Conservation (phyloP, 1,140 invertebrate genomes). For the Trinorchestia longiramus region DNA sequence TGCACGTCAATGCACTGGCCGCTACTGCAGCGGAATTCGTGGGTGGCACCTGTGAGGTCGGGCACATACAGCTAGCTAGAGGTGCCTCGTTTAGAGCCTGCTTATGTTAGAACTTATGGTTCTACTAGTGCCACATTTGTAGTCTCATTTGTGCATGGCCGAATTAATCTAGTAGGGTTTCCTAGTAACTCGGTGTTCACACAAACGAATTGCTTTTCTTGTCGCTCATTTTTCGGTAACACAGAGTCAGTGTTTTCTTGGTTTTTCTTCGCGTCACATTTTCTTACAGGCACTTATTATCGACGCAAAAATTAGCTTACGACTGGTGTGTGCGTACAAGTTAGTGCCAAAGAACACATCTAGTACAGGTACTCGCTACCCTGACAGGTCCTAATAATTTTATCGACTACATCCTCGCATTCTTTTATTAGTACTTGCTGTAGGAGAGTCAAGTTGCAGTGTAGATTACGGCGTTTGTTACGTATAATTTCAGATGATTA, state of each 20-base stretch:
- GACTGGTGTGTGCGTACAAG: background rate
- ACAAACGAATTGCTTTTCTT: background rate
- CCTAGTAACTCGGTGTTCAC: background rate
- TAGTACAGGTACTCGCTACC: background rate
- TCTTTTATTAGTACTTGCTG: background rate
- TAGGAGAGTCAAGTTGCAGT: background rate
- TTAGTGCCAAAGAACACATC: background rate
- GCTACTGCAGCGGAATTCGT: conserved; percentile 73
- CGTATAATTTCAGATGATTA: background rate
- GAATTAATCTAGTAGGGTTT: background rate
- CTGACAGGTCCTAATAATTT: background rate
- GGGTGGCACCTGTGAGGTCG: conserved; percentile 55
- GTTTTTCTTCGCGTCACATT: background rate
- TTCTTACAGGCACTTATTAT: background rate
- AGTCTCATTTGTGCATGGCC: background rate
- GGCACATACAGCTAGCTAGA: conserved; percentile 4
- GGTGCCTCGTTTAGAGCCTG: background rate
- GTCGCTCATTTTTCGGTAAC: background rate
- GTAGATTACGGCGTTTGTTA: background rate
- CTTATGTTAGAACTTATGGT: background rate
- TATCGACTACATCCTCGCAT: background rate
- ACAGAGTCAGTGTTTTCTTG: background rate
- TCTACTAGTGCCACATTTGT: background rate
- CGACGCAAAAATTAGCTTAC: background rate
- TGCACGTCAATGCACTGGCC: conserved; percentile 70